These are phyloP conservation scores for Ericerus pela DNA, from an alignment of 1,140 invertebrate genomes.

Conservation along the genomic window DNA sequence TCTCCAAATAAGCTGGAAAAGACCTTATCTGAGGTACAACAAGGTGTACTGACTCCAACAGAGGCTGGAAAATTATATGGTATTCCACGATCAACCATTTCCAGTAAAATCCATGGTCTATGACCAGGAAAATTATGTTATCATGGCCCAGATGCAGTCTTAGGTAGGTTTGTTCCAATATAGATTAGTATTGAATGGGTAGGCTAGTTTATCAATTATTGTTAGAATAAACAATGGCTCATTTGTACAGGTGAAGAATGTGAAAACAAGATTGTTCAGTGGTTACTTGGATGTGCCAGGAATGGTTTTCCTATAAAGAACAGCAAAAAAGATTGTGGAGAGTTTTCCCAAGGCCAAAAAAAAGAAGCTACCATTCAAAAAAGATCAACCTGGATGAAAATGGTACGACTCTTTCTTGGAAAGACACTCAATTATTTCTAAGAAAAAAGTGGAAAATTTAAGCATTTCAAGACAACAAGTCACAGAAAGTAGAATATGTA, in stretches of 20 bases:
- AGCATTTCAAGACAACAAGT: neutral
- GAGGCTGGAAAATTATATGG: neutral
- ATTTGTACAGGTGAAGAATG: neutral
- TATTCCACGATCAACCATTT: neutral
- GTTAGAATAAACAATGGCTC: neutral
- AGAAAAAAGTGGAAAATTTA: neutral
- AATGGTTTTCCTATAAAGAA: conserved; percentile 10
- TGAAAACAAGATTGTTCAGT: neutral
- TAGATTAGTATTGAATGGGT: neutral
- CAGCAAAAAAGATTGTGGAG: neutral
- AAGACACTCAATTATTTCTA: conserved; percentile 24
- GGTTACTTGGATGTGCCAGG: neutral
- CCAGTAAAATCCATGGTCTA: neutral
- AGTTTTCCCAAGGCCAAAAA: neutral
- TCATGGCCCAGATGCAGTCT: neutral
- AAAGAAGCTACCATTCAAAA: conserved; percentile 1
- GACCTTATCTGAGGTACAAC: conserved; percentile 5
- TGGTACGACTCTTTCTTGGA: conserved; percentile 21
- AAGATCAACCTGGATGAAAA: conserved; percentile 7
- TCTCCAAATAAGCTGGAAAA: neutral
- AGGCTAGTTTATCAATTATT: neutral
- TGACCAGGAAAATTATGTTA: neutral
- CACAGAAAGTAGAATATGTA: neutral
- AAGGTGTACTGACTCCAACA: neutral
- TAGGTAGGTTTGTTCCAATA: neutral